Conservation (phyloP, 2,797 vertebrate species). For the Pteronotus mesoamericanus region DNA sequence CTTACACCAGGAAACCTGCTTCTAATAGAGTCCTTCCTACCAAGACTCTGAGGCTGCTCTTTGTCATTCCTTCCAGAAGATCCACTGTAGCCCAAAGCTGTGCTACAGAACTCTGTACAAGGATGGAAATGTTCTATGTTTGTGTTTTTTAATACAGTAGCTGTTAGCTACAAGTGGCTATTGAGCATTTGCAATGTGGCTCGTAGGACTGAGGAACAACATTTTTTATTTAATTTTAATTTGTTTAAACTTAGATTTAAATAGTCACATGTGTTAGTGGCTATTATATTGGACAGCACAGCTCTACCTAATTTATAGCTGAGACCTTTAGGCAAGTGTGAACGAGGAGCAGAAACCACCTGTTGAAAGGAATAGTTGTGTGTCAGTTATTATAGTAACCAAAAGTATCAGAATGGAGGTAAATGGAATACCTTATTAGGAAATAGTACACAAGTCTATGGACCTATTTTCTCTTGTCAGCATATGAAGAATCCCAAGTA, state of each 20-base stretch:
- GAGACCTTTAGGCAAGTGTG: background rate
- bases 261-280: background rate
- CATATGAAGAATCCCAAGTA: background rate
- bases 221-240: background rate
- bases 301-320: conserved; percentile 3
- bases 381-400: background rate
- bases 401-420: background rate
- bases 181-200: background rate
- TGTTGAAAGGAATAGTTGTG: background rate
- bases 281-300: background rate
- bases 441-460: background rate
- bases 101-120: background rate
- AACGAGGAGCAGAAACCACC: conserved; percentile 9
- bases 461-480: background rate
- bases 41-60: background rate
- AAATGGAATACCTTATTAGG: background rate
- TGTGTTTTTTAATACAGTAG: background rate
- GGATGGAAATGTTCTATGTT: background rate
- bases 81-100: background rate
- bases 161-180: background rate
- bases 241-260: conserved; percentile 15
- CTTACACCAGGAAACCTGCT: background rate
- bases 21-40: background rate
- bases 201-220: background rate
- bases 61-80: background rate